These are phyloP conservation scores for Eulemur rufifrons DNA, from an alignment of 2,113 vertebrate genomes.

Conservation along the genomic window DNA sequence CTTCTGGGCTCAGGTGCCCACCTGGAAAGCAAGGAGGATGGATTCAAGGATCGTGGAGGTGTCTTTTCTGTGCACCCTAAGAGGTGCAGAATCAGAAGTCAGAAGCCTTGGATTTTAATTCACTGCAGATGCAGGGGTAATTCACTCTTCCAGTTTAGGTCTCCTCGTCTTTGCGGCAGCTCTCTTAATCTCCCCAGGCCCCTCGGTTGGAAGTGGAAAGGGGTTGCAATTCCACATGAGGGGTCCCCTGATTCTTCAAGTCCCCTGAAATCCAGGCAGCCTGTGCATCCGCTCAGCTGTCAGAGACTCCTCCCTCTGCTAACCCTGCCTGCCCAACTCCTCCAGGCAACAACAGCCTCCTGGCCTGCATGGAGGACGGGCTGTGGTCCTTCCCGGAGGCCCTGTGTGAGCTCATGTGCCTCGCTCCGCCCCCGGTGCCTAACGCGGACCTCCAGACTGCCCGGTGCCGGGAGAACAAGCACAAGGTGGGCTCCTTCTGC, in stretches of 20 bases:
- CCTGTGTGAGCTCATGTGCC: constrained; percentile 96
- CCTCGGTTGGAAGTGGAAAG: not conserved
- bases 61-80: not conserved
- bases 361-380: constrained; percentile 96
- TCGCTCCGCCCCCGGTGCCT: constrained; percentile 90
- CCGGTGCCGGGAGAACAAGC: constrained; percentile 91
- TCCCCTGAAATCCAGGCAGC: not conserved
- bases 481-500: constrained; percentile 97
- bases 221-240: not conserved
- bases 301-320: not conserved
- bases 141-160: too few relatives aligned
- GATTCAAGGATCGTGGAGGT: not conserved
- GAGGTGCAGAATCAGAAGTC: not conserved
- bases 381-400: constrained; percentile 99
- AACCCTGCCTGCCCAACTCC: constrained; percentile 16
- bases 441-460: constrained; percentile 94
- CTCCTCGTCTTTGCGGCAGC: not conserved
- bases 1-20: too few relatives aligned
- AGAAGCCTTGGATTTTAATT: not conserved
- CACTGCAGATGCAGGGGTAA: rapidly evolving
- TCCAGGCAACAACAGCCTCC: constrained; percentile 93
- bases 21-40: not conserved
- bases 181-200: not conserved
- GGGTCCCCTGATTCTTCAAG: not conserved
- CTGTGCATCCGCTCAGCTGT: rapidly evolving